Evolutionary conservation across 1,140 invertebrate genomes (phyloP).

Genomic region (Micrasema minimum): DNA sequence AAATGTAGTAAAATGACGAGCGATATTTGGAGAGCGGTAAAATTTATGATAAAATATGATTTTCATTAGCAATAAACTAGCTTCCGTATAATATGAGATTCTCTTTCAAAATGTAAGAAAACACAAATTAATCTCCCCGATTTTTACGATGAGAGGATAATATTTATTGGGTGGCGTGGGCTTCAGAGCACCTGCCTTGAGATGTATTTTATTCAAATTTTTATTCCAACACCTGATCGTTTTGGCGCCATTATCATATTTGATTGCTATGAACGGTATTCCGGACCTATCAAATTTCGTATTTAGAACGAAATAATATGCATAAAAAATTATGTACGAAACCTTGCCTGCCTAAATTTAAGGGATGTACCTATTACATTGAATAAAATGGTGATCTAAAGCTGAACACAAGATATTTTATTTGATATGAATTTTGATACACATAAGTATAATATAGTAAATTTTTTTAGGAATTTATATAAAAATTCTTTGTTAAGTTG

Average conservation of each 20-base stretch:
- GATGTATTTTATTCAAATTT: conserved; percentile 17
- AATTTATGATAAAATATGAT: conserved; percentile 15
- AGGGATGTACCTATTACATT: neutral
- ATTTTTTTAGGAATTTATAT: neutral
- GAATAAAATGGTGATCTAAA: conserved; percentile 6
- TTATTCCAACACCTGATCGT: conserved; percentile 13
- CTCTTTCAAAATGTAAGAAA: conserved; percentile 5
- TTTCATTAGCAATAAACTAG: conserved; percentile 15
- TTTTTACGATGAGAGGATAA: neutral
- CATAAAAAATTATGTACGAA: conserved; percentile 4
- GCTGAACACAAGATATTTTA: too few species aligned
- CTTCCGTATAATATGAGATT: conserved; percentile 6
- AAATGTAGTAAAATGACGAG: too few species aligned
- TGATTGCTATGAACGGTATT: conserved; percentile 25
- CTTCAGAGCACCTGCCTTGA: conserved; percentile 15
- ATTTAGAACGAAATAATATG: conserved; percentile 8
- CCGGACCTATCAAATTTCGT: neutral
- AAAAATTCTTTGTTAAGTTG: neutral
- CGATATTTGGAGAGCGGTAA: neutral
- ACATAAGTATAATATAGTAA: too few species aligned
- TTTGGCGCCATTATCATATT: conserved; percentile 35
- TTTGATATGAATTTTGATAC: too few species aligned
- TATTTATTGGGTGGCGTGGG: conserved; percentile 4
- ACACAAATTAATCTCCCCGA: neutral
- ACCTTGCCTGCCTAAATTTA: neutral